Base-by-base conservation (phyloP, 2,888 invertebrate species). In the Microplitis deprimator region DNA sequence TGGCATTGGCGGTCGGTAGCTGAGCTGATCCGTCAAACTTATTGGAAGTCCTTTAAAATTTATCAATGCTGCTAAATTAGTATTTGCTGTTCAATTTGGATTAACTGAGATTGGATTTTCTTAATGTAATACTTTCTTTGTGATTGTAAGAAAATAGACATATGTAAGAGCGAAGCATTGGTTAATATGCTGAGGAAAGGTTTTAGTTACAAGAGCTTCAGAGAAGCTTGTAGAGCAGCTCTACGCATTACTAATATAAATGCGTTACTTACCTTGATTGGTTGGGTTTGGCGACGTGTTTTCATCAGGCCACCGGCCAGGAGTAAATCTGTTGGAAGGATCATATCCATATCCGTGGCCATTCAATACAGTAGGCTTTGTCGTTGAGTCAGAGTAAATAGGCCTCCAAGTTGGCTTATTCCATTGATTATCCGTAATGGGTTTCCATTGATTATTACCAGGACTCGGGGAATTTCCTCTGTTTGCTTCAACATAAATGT, bases 81-180 rank as follows among this genome's bases (percentile, higher is more conserved):
- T 50, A 8, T 50, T 50, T 13, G 13, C 50, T 50, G 13, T 13
- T 50, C 50, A 8, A 50, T 50, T 13, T 13, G 3, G 50, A 50
- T 50, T 50, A 50, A 13, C 13, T 50, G 50, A 13, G 50, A 50
- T 50, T 13, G 13, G 13, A 50, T 50, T 50, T 50, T 50, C 50
- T 50, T 10, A 13, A 50, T 50, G 5, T 13, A 10, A 13, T 50
- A 13, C 50, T 50, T 50, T 50, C 7, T 50, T 50, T 13, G 13
- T 13, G 13, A 13, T 13, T 13, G 13, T 8, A 8, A 50, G 20
- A 50, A 50, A 50, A 50, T 50, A 50, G 50, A 50, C 70, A 70
- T 59, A 61, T 62, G 16, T 71, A 17, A 7, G 60, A 71, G 71
- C 71, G 60, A 60, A 71, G 71, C 62, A 29, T 29, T 29, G 29